Evolutionary conservation across 2,797 vertebrate species (phyloP).

Genomic region (Eulemur albifrons): DNA sequence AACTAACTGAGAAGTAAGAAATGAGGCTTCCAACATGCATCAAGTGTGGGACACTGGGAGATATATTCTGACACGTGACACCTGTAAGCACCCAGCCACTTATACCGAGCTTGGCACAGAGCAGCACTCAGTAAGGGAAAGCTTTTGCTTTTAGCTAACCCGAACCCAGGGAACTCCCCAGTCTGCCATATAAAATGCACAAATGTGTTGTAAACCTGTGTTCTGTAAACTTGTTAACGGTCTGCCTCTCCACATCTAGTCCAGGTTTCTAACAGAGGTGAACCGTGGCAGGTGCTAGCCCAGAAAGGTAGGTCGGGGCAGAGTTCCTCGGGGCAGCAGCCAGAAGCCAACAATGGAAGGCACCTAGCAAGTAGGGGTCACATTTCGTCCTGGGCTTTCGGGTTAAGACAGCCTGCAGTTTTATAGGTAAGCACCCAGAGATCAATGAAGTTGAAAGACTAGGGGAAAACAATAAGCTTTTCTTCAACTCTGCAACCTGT

Average conservation of each 20-base stretch:
- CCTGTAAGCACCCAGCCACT: neutral
- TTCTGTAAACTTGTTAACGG: too few relatives aligned
- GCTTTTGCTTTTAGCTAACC: neutral
- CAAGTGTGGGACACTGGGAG: neutral
- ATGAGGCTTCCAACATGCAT: neutral
- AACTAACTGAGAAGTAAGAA: neutral
- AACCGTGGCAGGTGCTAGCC: neutral
- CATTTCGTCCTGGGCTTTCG: neutral
- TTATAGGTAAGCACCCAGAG: neutral
- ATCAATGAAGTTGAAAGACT: neutral
- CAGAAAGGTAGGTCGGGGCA: accelerated
- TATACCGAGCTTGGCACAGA: neutral
- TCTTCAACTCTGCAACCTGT: neutral
- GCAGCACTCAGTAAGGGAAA: neutral
- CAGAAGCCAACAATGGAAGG: neutral
- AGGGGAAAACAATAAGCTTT: neutral
- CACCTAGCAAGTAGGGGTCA: too few relatives aligned
- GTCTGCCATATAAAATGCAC: neutral
- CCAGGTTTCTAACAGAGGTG: neutral
- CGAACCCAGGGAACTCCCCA: neutral
- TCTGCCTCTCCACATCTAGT: neutral
- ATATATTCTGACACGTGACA: too few relatives aligned
- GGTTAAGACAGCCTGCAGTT: neutral
- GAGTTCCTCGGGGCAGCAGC: neutral
- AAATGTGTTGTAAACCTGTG: neutral